A percentile compares a stretch with the other conserved stretches of the same genome.
These are phyloP conservation scores for Catagonus wagneri DNA, from an alignment of 2,113 vertebrate genomes.

Conservation along the genomic window DNA sequence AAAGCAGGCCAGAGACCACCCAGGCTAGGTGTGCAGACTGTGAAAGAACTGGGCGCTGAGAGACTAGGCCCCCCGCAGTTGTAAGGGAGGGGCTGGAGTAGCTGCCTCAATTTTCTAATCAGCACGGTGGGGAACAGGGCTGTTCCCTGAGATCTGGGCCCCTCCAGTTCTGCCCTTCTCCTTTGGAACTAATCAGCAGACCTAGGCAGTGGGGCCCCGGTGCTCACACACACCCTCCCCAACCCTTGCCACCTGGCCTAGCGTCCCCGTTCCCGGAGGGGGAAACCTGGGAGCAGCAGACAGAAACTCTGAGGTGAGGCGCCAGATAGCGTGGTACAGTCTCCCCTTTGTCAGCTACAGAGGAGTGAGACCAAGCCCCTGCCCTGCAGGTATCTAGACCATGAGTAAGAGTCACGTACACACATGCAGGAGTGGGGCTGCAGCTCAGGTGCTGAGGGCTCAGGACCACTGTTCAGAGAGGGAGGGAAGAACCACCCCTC, in stretches of 20 bases:
- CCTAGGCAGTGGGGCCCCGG: background rate
- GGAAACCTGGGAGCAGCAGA: background rate
- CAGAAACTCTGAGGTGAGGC: background rate
- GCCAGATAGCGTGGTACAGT: background rate
- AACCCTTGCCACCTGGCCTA: background rate
- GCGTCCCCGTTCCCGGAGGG: background rate
- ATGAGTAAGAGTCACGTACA: background rate
- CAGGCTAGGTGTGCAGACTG: background rate
- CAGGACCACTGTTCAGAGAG: background rate
- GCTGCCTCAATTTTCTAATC: background rate
- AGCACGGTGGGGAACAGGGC: background rate
- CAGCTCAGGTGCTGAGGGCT: background rate
- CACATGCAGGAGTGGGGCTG: background rate
- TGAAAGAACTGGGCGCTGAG: background rate
- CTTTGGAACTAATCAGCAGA: background rate
- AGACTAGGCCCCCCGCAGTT: background rate
- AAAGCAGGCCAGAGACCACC: conserved; percentile 56
- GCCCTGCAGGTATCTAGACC: background rate
- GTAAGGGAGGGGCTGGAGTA: rapidly evolving
- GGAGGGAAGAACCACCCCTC: background rate
- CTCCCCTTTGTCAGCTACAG: background rate
- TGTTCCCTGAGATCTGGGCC: background rate
- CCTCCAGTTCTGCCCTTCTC: background rate
- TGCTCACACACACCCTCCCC: background rate
- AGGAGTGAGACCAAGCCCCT: background rate